Base-by-base conservation (phyloP, 1,140 invertebrate genomes). In the Eueides isabella region DNA sequence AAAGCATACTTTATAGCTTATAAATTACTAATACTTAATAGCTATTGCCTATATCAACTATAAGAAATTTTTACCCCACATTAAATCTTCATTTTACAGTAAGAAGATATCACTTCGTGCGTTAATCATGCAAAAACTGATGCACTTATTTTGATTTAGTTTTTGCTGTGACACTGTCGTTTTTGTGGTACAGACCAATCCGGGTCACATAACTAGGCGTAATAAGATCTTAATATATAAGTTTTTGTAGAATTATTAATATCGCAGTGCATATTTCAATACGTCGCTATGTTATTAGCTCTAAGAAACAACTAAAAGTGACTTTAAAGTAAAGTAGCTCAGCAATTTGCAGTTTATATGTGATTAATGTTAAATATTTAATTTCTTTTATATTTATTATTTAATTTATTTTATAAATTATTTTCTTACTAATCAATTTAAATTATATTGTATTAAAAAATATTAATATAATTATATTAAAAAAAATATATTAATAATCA, bases 101-200 rank as follows among this genome's bases (percentile, higher is more conserved):
- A 55, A 55, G 26, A 55, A 55, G 48, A 55, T 55, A 61, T 55
- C 67, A 68, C 67, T 67, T 67, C 28, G 44, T 6, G 48, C 29
- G 19, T 55, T 55, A 55, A 55, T 55, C 48, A 55, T 55, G 48
- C 19, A 55, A 55, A 55, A 55, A 55, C 48, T 12, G 19, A 55
- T 55, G 48, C 48, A 55, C 48, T 55, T 55, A 55, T 55, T 55
- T 11, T 55, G 48, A 55, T 55, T 55, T 55, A 55, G 16, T 55
- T 55, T 23, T 55, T 55, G 48, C 19, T 55, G 1, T 9, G 48
- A 23, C 9, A 55, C 3, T 26, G 19, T n/a, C 0, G 19, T 55
- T 55, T 55, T 55, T 55, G 11, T 55, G 19, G n/a, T 7, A 2
- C 48, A 11, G 11, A 26, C 48, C 23, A 55, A 55, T 55, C 19